A percentile compares a stretch with the other conserved stretches of the same genome.
Conservation (phyloP, 2,797 vertebrate species). For the Anabas testudineus region DNA sequence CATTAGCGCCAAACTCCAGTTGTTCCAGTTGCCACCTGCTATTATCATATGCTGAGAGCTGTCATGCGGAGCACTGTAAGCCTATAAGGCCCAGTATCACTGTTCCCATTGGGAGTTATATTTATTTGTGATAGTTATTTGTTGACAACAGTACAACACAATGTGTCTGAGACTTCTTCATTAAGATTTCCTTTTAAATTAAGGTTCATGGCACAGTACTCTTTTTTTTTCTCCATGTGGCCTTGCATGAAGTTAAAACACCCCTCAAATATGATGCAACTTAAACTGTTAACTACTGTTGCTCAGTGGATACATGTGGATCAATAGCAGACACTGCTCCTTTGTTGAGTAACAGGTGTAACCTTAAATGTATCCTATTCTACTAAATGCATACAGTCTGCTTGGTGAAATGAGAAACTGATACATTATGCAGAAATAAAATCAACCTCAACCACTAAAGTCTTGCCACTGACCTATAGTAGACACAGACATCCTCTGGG, state of each 20-base stretch:
- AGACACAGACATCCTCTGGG: not conserved
- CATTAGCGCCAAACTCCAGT: too few species aligned
- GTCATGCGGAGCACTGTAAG: too few species aligned
- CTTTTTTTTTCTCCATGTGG: too few species aligned
- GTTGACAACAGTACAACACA: too few species aligned
- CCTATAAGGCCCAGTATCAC: too few species aligned
- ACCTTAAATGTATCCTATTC: not conserved
- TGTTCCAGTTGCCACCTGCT: too few species aligned
- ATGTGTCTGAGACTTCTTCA: too few species aligned
- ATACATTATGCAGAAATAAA: conserved; percentile 13
- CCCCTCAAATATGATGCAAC: not conserved
- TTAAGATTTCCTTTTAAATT: too few species aligned
- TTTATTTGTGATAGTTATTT: too few species aligned
- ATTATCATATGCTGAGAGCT: too few species aligned
- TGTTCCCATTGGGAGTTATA: too few species aligned
- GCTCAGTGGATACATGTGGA: not conserved
- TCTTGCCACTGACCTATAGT: conserved; percentile 2
- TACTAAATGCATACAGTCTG: not conserved
- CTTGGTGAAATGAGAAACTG: not conserved
- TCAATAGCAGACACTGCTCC: not conserved
- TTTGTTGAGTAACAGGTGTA: not conserved
- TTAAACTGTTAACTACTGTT: not conserved
- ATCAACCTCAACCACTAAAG: not conserved
- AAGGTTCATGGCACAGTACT: too few species aligned
- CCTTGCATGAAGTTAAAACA: not conserved